Base-by-base conservation (phyloP, 2,888 invertebrate species). In the Heliconius ismenius region DNA sequence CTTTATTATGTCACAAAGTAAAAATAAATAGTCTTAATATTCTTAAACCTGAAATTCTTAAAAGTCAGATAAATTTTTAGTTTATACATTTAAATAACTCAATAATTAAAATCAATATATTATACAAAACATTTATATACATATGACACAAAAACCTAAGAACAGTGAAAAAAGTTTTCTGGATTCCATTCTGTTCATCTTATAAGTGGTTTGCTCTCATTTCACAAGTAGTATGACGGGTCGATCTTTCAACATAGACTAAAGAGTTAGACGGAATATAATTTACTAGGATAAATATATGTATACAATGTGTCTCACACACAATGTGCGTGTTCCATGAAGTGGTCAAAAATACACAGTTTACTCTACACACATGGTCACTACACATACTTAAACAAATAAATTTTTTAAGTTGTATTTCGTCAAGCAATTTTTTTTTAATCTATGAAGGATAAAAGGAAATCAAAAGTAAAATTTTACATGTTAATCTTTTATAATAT, bases 201-300 rank as follows among this genome's bases (percentile, higher is more conserved):
- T 65, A 74, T 63, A 72, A 79, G 79, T 79, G 79, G 76, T 79
- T 79, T 74, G 78, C 75, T 78, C 79, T 75, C 75, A 79, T 78
- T 79, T 79, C 75, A 78, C 79, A 75, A 79, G 78, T 76, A 74
- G 67, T 36, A 43, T 65, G 74, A 73, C 24, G 75, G 75, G 72
- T 77, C 75, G 78, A 79, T 79, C 76, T 78, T 39, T 75, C 65
- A 43, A 74, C 65, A 75, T 74, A 64, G 69, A 68, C 64, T 72
- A 70, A 60, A 64, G 74, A 67, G 72, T 43, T 68, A 72, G 58
- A 67, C 26, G 36, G 60, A 65, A 43, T 63, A 32, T 64, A 49
- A 43, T 74, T 28, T 67, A 28, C n/a, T 58, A 58, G 58, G n/a
- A 58, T n/a, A 58, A 58, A 49, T 49, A 49, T 49, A 49, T 49